Base-by-base conservation (phyloP, 2,797 vertebrate species). In the Triplophysa bombifrons region DNA sequence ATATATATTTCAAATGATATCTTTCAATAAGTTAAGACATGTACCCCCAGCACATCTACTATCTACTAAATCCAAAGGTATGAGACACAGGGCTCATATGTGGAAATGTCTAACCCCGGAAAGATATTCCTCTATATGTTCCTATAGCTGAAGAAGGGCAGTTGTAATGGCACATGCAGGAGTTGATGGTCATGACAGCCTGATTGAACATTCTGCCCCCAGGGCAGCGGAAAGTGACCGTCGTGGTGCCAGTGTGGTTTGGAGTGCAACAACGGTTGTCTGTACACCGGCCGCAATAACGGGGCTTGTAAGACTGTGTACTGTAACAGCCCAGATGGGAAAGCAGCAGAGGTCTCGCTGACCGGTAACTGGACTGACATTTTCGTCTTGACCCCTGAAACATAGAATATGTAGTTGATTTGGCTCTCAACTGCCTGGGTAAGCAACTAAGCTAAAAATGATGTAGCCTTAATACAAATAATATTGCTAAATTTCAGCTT, bases 171-270 rank as follows among this genome's bases (percentile, higher is more conserved):
- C 94, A 94, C 19, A 82, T 83, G 10, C 94, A 94, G 6, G 93
- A 93, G 83, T 90, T 91, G 84, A 94, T 92, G 86, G 89, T 85
- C 94, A 94, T 94, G 72, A 93, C 91, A 0, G 90, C 72, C 60
- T 88, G 85, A 65, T 30, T 84, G 10, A 91, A 19, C 56, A 85
- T 71, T 11, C 78, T 79, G 63, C 92, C 92, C 0, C 19, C 71
- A 4, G 84, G 84, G 72, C 94, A 94, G 51, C 56, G 87, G 88
- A 94, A 94, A 76, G 88, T 84, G 71, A 93, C 90, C n/a, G 82
- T 16, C 3, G 85, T 78, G 0, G 93, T 94, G 87, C 72, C 82
- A 76, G 91, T 92, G 8, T 74, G 88, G 72, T 88, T 68, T 0
- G 94, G 94, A 0, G 87, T 92, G 80, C 93, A 94, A 88, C 93